phyloP scores from a whole-genome alignment of 2,113 vertebrate species.

The Chaenocephalus aceratus region DNA sequence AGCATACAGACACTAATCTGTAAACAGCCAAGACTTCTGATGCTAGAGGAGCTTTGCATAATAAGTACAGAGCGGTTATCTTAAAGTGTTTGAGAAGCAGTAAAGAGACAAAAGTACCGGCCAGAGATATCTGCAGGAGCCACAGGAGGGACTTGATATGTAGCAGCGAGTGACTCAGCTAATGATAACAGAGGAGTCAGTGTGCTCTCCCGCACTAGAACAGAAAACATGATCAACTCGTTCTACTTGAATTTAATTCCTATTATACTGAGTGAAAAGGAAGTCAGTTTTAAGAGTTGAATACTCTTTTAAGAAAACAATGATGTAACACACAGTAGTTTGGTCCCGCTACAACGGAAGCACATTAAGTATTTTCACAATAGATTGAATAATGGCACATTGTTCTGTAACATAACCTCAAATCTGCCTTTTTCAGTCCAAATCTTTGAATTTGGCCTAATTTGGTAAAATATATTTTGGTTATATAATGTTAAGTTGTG shows the following conservation, averaged over 20 bases:
- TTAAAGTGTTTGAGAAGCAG: constrained; percentile 14
- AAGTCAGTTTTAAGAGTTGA: constrained; percentile 44
- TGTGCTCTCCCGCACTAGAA: constrained; percentile 24
- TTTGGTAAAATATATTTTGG: constrained; percentile 42
- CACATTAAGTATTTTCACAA: constrained; percentile 36
- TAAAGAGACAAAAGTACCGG: constrained; percentile 39
- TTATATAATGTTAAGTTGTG: constrained; percentile 9
- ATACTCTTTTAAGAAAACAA: constrained; percentile 38
- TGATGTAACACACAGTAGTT: constrained; percentile 64
- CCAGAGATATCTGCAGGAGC: constrained; percentile 30
- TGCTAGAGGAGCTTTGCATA: constrained; percentile 30
- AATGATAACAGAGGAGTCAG: constrained; percentile 19
- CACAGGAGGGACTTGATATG: constrained; percentile 47
- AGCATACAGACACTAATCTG: constrained; percentile 35
- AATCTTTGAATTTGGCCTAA: constrained; percentile 1
- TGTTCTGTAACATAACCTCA: neutral
- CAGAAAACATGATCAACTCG: constrained; percentile 19
- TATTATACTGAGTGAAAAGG: constrained; percentile 28
- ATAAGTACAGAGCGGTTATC: constrained; percentile 14
- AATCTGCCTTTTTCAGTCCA: constrained; percentile 4
- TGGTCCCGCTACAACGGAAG: constrained; percentile 67
- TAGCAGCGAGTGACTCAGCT: constrained; percentile 50
- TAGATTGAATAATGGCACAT: constrained; percentile 33
- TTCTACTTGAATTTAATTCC: constrained; percentile 8
- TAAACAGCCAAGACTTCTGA: constrained; percentile 34